These are phyloP conservation scores for Drosophila aldrichi DNA, from an alignment of 2,888 invertebrate genomes.

Conservation along the genomic window DNA sequence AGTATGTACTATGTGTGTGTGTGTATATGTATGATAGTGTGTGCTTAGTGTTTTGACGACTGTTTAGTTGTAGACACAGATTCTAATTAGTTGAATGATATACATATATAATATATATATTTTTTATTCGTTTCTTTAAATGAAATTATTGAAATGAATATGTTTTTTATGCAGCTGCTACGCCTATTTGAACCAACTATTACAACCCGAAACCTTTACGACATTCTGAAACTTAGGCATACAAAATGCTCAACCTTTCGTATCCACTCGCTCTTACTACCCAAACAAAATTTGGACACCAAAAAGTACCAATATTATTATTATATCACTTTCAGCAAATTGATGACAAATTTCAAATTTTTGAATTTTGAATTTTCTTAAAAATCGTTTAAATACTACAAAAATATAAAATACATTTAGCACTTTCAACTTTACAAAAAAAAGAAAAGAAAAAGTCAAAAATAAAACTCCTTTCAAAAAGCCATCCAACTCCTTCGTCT, in stretches of 20 bases:
- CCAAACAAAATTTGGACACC: conserved; percentile 57
- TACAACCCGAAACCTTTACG: conserved; percentile 63
- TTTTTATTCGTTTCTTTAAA: conserved; percentile 3
- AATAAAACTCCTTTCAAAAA: conserved; percentile 13
- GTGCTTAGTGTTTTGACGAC: conserved; percentile 35
- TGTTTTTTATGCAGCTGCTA: conserved; percentile 44
- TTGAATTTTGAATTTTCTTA: conserved; percentile 70
- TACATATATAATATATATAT: conserved; percentile 22
- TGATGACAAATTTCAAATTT: conserved; percentile 73
- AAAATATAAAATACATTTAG: conserved; percentile 61
- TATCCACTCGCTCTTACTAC: not conserved
- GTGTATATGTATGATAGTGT: conserved; percentile 51
- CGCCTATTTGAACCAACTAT: conserved; percentile 55
- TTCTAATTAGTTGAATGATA: conserved; percentile 50
- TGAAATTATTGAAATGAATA: conserved; percentile 19
- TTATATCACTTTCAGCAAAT: conserved; percentile 75
- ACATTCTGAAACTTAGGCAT: conserved; percentile 32
- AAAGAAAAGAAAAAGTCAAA: not conserved
- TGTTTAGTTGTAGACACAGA: conserved; percentile 66
- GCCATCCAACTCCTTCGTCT: conserved; percentile 6
- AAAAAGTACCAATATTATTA: conserved; percentile 70
- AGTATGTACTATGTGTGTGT: conserved; percentile 37
- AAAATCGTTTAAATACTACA: conserved; percentile 59
- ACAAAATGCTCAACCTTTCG: conserved; percentile 35
- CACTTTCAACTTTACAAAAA: conserved; percentile 43